A percentile compares a stretch with the other conserved stretches of the same genome.
Conservation (phyloP, 2,113 vertebrate species). For the Saccopteryx bilineata region DNA sequence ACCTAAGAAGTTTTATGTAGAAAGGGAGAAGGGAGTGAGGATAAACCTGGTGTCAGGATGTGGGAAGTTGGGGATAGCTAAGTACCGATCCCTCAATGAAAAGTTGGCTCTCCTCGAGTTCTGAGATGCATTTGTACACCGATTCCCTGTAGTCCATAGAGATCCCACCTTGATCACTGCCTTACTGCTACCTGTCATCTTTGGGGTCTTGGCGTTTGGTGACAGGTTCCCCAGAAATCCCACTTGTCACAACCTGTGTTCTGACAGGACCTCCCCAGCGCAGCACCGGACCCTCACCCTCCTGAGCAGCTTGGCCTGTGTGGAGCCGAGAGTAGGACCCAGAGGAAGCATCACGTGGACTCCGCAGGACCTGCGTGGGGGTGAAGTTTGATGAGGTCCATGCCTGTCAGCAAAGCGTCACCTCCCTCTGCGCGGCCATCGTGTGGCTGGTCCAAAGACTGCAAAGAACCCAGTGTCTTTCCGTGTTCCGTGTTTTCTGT, state of each 20-base stretch:
- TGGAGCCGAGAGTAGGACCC: not conserved
- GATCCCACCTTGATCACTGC: not conserved
- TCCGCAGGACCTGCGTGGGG: not conserved
- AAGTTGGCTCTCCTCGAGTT: not conserved
- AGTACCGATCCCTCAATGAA: not conserved
- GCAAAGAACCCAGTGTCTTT: not conserved
- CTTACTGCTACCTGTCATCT: too few species aligned
- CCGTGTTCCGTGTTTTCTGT: not conserved
- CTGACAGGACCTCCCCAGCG: fast-evolving
- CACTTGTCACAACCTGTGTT: too few species aligned
- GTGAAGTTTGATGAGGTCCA: not conserved
- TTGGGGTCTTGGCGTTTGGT: not conserved
- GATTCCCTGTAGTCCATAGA: not conserved
- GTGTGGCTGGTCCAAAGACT: not conserved
- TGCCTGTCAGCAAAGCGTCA: not conserved
- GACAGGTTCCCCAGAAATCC: not conserved
- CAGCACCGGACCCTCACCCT: fast-evolving
- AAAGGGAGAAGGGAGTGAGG: not conserved
- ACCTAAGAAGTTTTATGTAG: not conserved
- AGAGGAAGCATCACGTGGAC: not conserved
- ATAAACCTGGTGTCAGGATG: not conserved
- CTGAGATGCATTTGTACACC: not conserved
- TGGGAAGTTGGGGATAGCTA: not conserved
- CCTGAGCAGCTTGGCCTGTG: not conserved
- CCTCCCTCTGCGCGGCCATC: fast-evolving